Evolutionary conservation across 2,113 vertebrate species (phyloP).

Genomic region (Anarhynchus alexandrinus): DNA sequence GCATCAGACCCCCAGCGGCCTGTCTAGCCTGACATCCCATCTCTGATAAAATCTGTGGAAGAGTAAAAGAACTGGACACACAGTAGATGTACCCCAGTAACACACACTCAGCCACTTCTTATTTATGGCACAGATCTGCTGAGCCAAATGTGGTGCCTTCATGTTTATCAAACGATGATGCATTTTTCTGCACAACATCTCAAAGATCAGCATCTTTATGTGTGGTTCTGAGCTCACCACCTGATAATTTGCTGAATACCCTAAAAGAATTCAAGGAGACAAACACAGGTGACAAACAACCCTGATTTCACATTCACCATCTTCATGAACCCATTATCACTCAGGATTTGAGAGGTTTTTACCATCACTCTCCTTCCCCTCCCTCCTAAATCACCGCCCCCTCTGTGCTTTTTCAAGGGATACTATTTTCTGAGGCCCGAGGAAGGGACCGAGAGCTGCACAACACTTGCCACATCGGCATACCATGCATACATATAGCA

Average conservation of each 20-base stretch:
- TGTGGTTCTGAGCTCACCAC: not conserved
- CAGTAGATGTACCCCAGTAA: not conserved
- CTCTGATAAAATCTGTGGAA: not conserved
- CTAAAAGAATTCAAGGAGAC: not conserved
- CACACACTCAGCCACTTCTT: not conserved
- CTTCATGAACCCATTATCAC: not conserved
- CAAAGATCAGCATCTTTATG: not conserved
- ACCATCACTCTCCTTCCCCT: not conserved
- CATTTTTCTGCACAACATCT: not conserved
- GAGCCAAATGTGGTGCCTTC: not conserved
- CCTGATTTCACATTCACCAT: not conserved
- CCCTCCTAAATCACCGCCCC: not conserved
- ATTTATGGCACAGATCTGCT: not conserved
- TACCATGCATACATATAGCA: not conserved
- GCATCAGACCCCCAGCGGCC: not conserved
- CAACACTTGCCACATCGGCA: not conserved
- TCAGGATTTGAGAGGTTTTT: not conserved
- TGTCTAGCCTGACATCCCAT: not conserved
- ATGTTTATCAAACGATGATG: not conserved
- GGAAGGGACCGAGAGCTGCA: not conserved
- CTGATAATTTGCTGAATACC: not conserved
- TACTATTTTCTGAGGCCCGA: not conserved
- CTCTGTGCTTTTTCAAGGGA: not conserved
- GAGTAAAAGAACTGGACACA: not conserved
- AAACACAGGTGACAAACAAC: not conserved